These are phyloP conservation scores for Cheilosia vulpina DNA, from an alignment of 2,888 invertebrate species.

Conservation along the genomic window DNA sequence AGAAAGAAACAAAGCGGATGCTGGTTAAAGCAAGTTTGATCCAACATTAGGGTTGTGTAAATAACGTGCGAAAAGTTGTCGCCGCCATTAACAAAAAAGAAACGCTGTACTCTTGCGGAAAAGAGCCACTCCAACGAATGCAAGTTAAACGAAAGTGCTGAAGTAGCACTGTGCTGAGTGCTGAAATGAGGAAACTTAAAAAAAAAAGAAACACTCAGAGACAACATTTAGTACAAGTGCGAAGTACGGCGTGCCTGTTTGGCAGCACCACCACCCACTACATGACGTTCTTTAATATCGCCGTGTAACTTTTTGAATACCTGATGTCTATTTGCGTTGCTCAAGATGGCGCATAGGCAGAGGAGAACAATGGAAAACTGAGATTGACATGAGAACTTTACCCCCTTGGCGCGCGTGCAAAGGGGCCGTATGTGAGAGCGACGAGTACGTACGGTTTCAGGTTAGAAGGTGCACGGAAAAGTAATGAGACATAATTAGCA, in stretches of 20 bases:
- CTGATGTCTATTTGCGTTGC: slow-evolving; percentile 56
- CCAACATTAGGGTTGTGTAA: slow-evolving; percentile 56
- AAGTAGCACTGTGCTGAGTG: slow-evolving; percentile 37
- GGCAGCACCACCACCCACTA: slow-evolving; percentile 9
- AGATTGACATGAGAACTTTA: slow-evolving; percentile 1
- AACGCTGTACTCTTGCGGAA: slow-evolving; percentile 3
- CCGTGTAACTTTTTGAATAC: slow-evolving; percentile 59
- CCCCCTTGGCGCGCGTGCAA: background rate
- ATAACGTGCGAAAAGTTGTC: slow-evolving; percentile 46
- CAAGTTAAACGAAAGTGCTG: slow-evolving; percentile 52
- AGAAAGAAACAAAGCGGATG: slow-evolving; percentile 37
- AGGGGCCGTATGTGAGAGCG: background rate
- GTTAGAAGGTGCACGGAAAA: background rate
- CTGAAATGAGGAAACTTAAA: slow-evolving; percentile 54
- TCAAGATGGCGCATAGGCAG: slow-evolving; percentile 8
- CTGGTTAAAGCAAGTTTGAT: slow-evolving; percentile 46
- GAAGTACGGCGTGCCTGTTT: slow-evolving; percentile 7
- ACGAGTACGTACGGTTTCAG: background rate
- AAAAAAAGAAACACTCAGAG: slow-evolving; percentile 23
- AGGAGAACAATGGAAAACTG: slow-evolving; percentile 8
- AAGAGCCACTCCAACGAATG: slow-evolving; percentile 44
- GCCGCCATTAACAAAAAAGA: background rate
- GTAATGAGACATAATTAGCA: background rate
- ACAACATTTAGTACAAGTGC: slow-evolving; percentile 37
- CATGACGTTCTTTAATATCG: slow-evolving; percentile 39